Base-by-base conservation (phyloP, 2,888 invertebrate genomes). In the Epicampocera succincta region DNA sequence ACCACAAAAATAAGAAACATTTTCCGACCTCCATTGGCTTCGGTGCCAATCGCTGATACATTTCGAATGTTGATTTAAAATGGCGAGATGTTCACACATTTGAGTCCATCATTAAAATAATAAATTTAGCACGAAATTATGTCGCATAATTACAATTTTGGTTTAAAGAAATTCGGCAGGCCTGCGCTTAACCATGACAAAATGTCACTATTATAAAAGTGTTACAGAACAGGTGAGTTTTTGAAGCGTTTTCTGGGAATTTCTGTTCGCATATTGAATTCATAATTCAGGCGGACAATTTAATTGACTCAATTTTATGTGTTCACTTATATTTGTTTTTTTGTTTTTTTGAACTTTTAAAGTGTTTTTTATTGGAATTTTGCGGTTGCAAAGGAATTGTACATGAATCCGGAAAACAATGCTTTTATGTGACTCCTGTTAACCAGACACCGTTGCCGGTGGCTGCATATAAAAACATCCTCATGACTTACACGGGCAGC, bases 131-230 rank as follows among this genome's bases (percentile, higher is more conserved):
- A 42, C 9, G 17, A 42, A 72, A 72, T 44, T 21, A 21, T 50
- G 19, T 21, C 3, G 13, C 42, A 29, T 25, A 42, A 58, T 42
- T 42, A 50, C 61, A 54, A n/a, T 19, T 54, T 19, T 52, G 6
- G 13, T 29, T 40, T 25, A 2, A 29, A 38, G 29, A 19, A 46
- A 19, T 48, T 40, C 48, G 33, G 19, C 17, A 42, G 25, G 54
- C 33, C 38, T 33, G 15, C 17, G 46, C 40, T 38, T 50, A 19
- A 75, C 52, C 44, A 68, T 42, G 33, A 68, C 50, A 52, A 52
- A 25, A 52, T 66, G 50, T 33, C 75, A 75, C 50, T 33, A 60
- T 50, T 66, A 9, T 6, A 42, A 29, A 66, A 33, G 66, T 50
- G 15, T 61, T 42, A 52, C 48, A 42, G 48, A 29, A 29, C 29